Base-by-base conservation (phyloP, 2,888 invertebrate species). In the Pediacus dermestoides region DNA sequence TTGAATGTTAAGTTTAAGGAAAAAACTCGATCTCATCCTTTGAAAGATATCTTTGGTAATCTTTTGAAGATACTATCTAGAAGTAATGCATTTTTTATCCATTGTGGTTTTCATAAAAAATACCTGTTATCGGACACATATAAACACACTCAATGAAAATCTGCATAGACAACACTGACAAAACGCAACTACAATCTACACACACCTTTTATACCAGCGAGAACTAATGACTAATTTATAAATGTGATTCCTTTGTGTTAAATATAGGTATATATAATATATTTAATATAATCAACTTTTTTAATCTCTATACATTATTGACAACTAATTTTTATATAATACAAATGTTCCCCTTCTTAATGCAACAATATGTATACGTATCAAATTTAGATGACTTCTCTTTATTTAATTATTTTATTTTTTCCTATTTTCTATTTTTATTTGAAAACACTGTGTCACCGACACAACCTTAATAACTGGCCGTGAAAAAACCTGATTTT, bases 171-270 rank as follows among this genome's bases (percentile, higher is more conserved):
- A 49, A 61, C 60, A 60, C 48, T 53, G 59, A 60, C 52, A 42
- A 51, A 60, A 60, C 58, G 62, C 59, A 53, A 53, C 58, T 61
- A 60, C 58, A 47, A 58, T 51, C 65, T 66, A 67, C 68, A 67
- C 68, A 70, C 65, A 67, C 66, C 68, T 64, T 68, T 64, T 68
- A 68, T 61, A 68, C 68, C 64, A 61, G 66, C 65, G 55, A 50
- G 55, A 53, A 58, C 64, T 64, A 62, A n/a, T 59, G 50, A 52
- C 62, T 64, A 64, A 48, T 61, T n/a, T 62, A 66, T 68, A 68
- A 67, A 67, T 68, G 67, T 60, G 57, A 58, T 55, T 59, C 10
- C 11, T 62, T 52, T 61, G 55, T 64, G 65, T 64, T 67, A 67
- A 67, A 60, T 61, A 62, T 64, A 43, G 38, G n/a, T 39, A 60